A percentile compares a stretch with the other conserved stretches of the same genome.
Conservation (phyloP, 2,797 vertebrate genomes). For the Limnodromus scolopaceus region DNA sequence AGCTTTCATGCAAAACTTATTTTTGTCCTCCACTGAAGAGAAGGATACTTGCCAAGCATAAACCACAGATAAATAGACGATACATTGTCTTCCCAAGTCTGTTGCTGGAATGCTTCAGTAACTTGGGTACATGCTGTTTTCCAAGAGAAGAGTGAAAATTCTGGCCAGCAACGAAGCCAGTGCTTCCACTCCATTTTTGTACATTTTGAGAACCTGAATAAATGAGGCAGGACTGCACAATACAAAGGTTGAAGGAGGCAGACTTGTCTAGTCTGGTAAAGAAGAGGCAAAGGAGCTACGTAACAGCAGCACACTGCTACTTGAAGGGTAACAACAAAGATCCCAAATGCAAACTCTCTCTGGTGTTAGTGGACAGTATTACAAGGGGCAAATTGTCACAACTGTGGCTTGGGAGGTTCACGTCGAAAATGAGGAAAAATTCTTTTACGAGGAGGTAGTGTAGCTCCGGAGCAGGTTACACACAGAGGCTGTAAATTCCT, state of each 20-base stretch:
- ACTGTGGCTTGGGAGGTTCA: neutral
- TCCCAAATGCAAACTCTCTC: neutral
- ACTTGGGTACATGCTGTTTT: neutral
- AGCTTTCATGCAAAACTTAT: neutral
- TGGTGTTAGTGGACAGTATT: neutral
- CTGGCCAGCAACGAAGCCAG: neutral
- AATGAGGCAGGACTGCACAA: neutral
- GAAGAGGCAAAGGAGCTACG: neutral
- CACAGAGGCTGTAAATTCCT: neutral
- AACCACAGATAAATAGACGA: slow-evolving; percentile 1
- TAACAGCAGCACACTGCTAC: neutral
- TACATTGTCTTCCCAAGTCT: neutral
- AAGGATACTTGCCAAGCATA: slow-evolving; percentile 4
- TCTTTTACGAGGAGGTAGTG: neutral
- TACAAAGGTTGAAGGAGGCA: neutral
- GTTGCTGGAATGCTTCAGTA: neutral
- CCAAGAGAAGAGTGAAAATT: neutral
- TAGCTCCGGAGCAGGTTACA: neutral
- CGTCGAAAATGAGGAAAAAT: neutral
- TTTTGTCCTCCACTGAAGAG: neutral
- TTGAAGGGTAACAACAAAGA: neutral
- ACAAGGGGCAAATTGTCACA: neutral
- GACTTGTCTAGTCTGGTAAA: neutral
- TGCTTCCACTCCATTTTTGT: neutral
- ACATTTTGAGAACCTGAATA: neutral